Conservation (phyloP, 2,113 vertebrate genomes). For the Sminthopsis crassicaudata region DNA sequence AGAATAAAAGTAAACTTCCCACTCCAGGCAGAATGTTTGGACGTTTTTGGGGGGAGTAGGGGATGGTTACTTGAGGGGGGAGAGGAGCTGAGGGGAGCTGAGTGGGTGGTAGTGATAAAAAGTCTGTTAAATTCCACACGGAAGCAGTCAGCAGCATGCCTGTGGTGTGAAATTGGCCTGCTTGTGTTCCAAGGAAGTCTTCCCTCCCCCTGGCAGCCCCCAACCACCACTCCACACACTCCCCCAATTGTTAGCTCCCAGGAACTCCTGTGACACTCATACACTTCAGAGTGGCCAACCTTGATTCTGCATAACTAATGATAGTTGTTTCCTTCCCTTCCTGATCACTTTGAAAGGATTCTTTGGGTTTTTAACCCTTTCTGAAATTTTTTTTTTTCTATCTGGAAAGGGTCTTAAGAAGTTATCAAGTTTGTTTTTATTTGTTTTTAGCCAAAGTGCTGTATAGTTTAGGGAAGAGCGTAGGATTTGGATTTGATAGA, state of each 20-base stretch:
- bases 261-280: neutral
- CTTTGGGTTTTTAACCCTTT: neutral
- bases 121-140: neutral
- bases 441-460: neutral
- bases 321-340: neutral
- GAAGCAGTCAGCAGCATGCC: neutral
- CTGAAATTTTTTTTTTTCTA: neutral
- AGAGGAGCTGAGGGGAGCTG: neutral
- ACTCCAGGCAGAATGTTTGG: neutral
- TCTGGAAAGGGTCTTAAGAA: neutral
- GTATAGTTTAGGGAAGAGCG: neutral
- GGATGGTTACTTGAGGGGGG: neutral
- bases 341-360: neutral
- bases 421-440: neutral
- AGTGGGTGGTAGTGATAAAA: neutral
- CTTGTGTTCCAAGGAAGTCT: neutral
- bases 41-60: neutral
- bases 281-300: neutral
- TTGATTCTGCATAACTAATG: neutral
- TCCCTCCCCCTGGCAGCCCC: neutral
- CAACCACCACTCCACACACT: neutral
- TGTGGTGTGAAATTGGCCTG: neutral
- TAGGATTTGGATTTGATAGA: neutral
- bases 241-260: neutral
- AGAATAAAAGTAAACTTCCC: neutral